A percentile compares a stretch with the other conserved stretches of the same genome.
Conservation (phyloP, 37 sponge, comb jelly and placozoan species). For the Eunapius fragilis region DNA sequence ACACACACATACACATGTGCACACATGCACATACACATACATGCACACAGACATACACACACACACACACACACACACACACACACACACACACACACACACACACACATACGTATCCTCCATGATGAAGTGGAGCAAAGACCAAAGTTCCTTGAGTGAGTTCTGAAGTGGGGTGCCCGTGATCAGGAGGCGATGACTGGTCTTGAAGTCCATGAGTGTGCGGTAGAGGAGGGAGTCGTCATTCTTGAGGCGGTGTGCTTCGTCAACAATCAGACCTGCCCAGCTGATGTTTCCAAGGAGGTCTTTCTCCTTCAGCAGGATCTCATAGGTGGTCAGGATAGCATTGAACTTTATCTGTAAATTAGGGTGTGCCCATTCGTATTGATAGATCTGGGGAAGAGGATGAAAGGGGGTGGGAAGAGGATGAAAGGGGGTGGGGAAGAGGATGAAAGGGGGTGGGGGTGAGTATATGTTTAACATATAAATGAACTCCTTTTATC, state of each 20-base stretch:
- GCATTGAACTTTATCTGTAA: constrained; percentile 91
- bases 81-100: background rate
- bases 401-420: no score
- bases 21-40: background rate
- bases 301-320: constrained; percentile 93
- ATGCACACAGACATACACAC: background rate
- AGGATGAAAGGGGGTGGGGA: no score
- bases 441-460: background rate
- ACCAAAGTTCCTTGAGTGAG: constrained; percentile 98
- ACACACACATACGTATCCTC: constrained; percentile 66
- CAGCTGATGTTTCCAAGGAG: constrained; percentile 85
- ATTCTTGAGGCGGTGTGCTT: constrained; percentile 98
- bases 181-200: constrained; percentile 90
- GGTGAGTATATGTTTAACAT: no score
- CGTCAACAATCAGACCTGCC: constrained; percentile 94
- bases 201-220: constrained; percentile 85
- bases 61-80: background rate
- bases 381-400: constrained; percentile 70
- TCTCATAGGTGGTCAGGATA: constrained; percentile 96
- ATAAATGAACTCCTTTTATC: background rate
- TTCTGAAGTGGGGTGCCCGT: constrained; percentile 99
- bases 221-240: constrained; percentile 97
- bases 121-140: constrained; percentile 97
- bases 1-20: background rate
- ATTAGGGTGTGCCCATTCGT: constrained; percentile 83